These are phyloP conservation scores for Alouatta caraya DNA, from an alignment of 2,797 vertebrate genomes.

Conservation along the genomic window DNA sequence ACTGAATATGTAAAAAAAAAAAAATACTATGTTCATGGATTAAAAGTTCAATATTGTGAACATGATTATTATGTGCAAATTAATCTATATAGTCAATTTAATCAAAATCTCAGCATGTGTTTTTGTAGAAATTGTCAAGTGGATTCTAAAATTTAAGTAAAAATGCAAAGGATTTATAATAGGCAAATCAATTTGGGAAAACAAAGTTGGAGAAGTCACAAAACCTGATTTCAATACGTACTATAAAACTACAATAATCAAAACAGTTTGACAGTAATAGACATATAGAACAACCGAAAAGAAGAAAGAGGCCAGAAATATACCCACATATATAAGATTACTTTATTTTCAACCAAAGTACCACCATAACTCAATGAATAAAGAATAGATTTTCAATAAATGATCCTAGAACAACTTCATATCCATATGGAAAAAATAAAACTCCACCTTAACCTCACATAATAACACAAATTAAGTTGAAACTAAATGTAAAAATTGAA, in stretches of 20 bases:
- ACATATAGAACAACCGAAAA: not conserved
- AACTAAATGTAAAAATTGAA: not conserved
- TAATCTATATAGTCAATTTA: slow-evolving; percentile 15
- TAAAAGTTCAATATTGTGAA: not conserved
- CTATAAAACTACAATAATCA: slow-evolving; percentile 7
- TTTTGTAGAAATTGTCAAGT: not conserved
- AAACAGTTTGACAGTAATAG: not conserved
- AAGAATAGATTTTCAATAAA: not conserved
- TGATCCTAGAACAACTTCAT: not conserved
- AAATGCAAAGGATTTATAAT: not conserved
- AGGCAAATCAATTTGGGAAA: not conserved
- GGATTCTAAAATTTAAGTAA: slow-evolving; percentile 2
- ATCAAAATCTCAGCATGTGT: not conserved
- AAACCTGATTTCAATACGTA: not conserved
- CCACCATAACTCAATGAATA: not conserved
- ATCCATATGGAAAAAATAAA: not conserved
- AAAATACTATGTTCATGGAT: not conserved
- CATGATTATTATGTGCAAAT: not conserved
- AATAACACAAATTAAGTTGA: not conserved
- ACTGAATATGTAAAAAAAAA: slow-evolving; percentile 35
- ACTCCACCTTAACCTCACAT: not conserved
- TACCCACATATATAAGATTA: not conserved
- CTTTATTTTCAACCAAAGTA: slow-evolving; percentile 14
- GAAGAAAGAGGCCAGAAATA: not conserved
- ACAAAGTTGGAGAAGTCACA: not conserved